Evolutionary conservation across 2,888 invertebrate species (phyloP).

Genomic region (Scrobipalpa costella): DNA sequence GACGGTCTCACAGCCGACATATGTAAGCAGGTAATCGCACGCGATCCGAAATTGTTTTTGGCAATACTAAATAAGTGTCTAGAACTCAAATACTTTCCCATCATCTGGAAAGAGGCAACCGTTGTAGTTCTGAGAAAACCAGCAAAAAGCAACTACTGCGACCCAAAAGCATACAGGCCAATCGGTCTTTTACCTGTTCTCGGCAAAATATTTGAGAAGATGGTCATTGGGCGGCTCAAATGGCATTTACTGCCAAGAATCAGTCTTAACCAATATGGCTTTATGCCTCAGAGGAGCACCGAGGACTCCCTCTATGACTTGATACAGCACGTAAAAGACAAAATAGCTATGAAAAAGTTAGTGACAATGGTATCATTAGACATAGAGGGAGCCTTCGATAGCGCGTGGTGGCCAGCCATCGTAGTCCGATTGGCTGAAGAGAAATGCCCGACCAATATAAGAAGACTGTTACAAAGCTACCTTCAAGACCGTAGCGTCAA

Average conservation of each 20-base stretch:
- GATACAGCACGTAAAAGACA: slow-evolving; percentile 4
- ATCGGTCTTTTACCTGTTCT: not conserved
- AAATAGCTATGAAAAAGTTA: not conserved
- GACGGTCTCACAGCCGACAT: slow-evolving; percentile 19
- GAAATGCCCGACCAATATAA: slow-evolving; percentile 25
- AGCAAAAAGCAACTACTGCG: not conserved
- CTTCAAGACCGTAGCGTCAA: not conserved
- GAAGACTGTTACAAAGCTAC: slow-evolving; percentile 26
- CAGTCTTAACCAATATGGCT: slow-evolving; percentile 6
- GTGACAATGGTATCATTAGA: not conserved
- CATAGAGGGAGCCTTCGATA: not conserved
- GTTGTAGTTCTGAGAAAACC: not conserved
- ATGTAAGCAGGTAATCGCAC: not conserved
- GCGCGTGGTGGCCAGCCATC: slow-evolving; percentile 32
- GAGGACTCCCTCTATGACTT: slow-evolving; percentile 24
- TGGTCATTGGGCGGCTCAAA: not conserved
- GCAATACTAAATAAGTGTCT: not conserved
- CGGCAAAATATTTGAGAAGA: slow-evolving; percentile 10
- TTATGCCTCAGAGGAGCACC: slow-evolving; percentile 7
- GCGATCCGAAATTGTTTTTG: not conserved
- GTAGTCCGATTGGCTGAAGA: slow-evolving; percentile 25
- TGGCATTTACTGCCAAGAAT: not conserved
- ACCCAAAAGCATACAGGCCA: slow-evolving; percentile 10
- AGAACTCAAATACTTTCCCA: not conserved
- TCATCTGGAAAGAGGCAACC: not conserved